These are phyloP conservation scores for Nephrotoma guestfalica DNA, from an alignment of 2,888 invertebrate species.

Conservation along the genomic window DNA sequence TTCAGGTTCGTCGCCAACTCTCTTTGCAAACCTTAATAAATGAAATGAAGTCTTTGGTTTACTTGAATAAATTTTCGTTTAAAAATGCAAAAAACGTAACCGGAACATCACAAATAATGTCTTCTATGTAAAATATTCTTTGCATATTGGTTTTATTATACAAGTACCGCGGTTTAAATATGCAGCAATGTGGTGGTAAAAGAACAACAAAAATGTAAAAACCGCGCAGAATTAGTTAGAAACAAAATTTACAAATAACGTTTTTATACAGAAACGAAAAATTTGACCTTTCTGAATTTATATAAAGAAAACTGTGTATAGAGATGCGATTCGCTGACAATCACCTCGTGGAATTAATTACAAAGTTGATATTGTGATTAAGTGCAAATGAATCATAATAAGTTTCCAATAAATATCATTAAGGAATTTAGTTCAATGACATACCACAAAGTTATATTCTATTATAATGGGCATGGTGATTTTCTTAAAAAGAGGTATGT, in stretches of 20 bases:
- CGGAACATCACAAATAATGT: neutral
- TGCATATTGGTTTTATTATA: neutral
- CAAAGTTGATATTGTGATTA: neutral
- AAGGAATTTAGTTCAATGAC: neutral
- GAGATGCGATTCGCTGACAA: neutral
- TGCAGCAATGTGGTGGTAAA: neutral
- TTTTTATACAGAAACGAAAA: neutral
- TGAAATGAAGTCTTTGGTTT: neutral
- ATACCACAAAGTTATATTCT: neutral
- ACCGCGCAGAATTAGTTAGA: neutral
- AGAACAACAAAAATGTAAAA: neutral
- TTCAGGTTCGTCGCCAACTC: neutral
- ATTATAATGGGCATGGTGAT: neutral
- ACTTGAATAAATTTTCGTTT: neutral
- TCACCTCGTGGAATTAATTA: neutral
- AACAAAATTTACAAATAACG: neutral
- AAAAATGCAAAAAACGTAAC: neutral
- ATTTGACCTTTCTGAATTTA: neutral
- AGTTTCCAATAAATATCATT: neutral
- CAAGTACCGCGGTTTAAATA: neutral
- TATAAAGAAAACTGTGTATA: neutral
- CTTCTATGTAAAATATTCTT: neutral
- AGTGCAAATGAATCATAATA: neutral
- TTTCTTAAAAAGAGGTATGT: neutral
- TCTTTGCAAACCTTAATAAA: neutral